Percentiles rank a stretch among this genome's conserved stretches.
Conservation (phyloP, 1,140 invertebrate genomes). For the Drosophila hydei region DNA sequence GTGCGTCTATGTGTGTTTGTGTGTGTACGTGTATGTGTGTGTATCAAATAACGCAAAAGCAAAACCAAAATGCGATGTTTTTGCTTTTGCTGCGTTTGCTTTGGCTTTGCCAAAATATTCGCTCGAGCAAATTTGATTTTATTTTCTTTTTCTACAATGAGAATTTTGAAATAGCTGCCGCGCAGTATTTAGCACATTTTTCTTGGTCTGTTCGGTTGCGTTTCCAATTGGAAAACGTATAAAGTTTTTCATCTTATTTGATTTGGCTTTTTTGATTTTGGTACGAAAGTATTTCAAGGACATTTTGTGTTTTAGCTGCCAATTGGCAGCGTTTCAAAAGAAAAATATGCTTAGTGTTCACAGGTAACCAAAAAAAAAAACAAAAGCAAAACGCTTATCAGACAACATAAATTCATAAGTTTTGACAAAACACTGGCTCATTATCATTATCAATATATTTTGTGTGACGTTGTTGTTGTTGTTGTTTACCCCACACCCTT, state of each 20-base stretch:
- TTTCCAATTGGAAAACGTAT: slow-evolving; percentile 59
- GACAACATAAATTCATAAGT: slow-evolving; percentile 49
- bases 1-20: slow-evolving; percentile 22
- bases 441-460: slow-evolving; percentile 23
- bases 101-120: slow-evolving; percentile 64
- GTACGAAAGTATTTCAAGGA: slow-evolving; percentile 74
- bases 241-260: slow-evolving; percentile 42
- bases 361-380: slow-evolving; percentile 45
- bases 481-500: slow-evolving; percentile 22
- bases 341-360: slow-evolving; percentile 14
- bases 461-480: slow-evolving; percentile 5
- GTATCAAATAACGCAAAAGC: slow-evolving; percentile 71
- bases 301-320: slow-evolving; percentile 34
- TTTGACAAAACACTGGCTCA: slow-evolving; percentile 27
- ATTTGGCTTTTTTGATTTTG: slow-evolving; percentile 45
- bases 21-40: slow-evolving; percentile 27
- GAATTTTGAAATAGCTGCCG: slow-evolving; percentile 41
- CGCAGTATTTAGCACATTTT: slow-evolving; percentile 57
- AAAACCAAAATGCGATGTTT: slow-evolving; percentile 38
- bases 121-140: slow-evolving; percentile 42
- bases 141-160: slow-evolving; percentile 23
- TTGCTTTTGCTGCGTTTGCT: slow-evolving; percentile 16
- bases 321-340: slow-evolving; percentile 68
- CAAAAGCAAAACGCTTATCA: slow-evolving; percentile 49
- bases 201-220: slow-evolving; percentile 45